Base-by-base conservation (phyloP, 2,888 invertebrate genomes). In the Pterobdella sp. region DNA sequence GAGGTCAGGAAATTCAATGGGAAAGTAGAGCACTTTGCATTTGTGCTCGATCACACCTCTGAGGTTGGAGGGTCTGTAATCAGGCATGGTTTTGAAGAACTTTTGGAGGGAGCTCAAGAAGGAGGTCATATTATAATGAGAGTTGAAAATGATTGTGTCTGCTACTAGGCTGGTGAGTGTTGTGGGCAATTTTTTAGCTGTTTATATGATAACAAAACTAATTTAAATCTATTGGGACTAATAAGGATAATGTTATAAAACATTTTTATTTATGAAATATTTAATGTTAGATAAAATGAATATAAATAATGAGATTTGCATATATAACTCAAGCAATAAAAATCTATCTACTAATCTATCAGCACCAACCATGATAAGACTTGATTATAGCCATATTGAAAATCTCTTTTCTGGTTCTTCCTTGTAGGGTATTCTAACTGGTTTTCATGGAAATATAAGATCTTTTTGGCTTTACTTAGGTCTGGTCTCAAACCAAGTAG, bases 401-500 rank as follows among this genome's bases (percentile, higher is more conserved):
- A 88, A 81, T 91, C 90, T 75, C 90, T 84, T 64, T 88, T 87
- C 79, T 89, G 88, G 0, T 87, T 85, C 73, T 88, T 86, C 68
- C 87, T 85, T 22, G 88, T 87, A 0, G 90, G 90, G 83, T 90
- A 90, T 0, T 88, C 85, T 36, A 90, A 82, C 80, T 91, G 90
- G 81, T 91, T 90, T 82, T 91, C 90, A 81, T 91, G 90, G 79
- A 90, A 90, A 79, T 90, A 91, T 0, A 90, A 84, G 32, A 90
- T 85, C 83, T 90, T 91, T 52, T 86, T 85, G 42, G 87, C 82
- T 1, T 60, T 14, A 0, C 82, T 83, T 64, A 90, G 83, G 81
- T 90, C 89, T 1, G 88, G 87, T 60, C 90, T 84, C 1, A 90
- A 82, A 0, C 89, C 89, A 42, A 90, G 77, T 32, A 91, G 82